A percentile compares a stretch with the other conserved stretches of the same genome.
phyloP scores from a whole-genome alignment of 2,888 invertebrate genomes.

The Beris chalybata region DNA sequence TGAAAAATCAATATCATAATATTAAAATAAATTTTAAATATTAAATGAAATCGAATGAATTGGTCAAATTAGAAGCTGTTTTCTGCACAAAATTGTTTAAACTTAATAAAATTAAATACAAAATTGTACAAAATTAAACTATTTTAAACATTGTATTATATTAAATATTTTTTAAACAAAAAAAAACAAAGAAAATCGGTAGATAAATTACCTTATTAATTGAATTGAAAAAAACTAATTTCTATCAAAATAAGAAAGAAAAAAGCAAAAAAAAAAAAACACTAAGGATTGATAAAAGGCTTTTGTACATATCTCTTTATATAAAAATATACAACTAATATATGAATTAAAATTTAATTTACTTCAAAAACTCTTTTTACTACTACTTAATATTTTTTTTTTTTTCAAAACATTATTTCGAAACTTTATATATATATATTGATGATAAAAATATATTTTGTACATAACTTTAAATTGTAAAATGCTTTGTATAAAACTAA shows the following conservation, averaged over 20 bases:
- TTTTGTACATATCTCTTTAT: constrained; percentile 22
- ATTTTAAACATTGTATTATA: background rate
- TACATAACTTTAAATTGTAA: background rate
- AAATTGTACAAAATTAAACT: constrained; percentile 18
- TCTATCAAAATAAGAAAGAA: background rate
- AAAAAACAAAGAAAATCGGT: background rate
- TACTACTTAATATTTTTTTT: constrained; percentile 6
- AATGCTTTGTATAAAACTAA: constrained; percentile 10
- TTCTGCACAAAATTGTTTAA: constrained; percentile 28
- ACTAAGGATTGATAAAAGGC: background rate
- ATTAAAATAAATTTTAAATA: constrained; percentile 12
- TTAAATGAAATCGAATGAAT: background rate
- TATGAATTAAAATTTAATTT: constrained; percentile 4
- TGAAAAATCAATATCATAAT: background rate
- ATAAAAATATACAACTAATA: constrained; percentile 6
- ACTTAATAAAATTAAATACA: constrained; percentile 4
- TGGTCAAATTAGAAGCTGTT: constrained; percentile 9
- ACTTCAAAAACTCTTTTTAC: background rate
- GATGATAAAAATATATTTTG: constrained; percentile 7
- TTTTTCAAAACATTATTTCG: background rate
- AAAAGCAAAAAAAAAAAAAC: background rate
- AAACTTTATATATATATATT: background rate
- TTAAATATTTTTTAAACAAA: background rate
- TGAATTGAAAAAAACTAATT: background rate
- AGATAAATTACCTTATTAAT: background rate